A percentile compares a stretch with the other conserved stretches of the same genome.
These are phyloP conservation scores for Diphyllodes magnificus DNA, from an alignment of 2,113 vertebrate genomes.

Conservation along the genomic window DNA sequence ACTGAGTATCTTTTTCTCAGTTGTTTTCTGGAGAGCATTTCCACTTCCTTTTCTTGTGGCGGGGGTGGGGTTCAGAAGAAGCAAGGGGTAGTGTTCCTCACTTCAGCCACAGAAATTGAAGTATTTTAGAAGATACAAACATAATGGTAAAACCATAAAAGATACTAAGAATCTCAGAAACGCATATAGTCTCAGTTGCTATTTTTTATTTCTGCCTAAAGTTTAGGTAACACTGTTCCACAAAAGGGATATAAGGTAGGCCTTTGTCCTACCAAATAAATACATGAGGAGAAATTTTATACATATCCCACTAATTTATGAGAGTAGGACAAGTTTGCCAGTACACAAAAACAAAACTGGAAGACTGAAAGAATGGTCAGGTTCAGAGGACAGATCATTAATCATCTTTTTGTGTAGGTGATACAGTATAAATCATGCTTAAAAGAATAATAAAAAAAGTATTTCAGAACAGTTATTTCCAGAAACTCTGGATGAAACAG, in stretches of 20 bases:
- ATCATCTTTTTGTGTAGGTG: neutral
- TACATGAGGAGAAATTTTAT: neutral
- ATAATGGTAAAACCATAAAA: neutral
- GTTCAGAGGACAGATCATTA: neutral
- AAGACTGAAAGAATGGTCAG: neutral
- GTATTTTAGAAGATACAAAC: neutral
- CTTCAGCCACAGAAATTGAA: neutral
- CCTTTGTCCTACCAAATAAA: neutral
- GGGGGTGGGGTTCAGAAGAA: neutral
- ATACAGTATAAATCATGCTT: neutral
- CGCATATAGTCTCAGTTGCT: neutral
- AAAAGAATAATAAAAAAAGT: neutral
- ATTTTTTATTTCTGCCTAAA: neutral
- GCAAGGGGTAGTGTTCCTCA: neutral
- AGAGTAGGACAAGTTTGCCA: neutral
- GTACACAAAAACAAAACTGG: neutral
- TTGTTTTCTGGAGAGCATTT: neutral
- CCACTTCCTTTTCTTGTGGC: neutral
- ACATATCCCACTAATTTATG: neutral
- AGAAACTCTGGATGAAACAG: neutral
- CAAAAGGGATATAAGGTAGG: neutral
- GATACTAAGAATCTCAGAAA: neutral
- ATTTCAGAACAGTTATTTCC: neutral
- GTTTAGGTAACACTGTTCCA: neutral
- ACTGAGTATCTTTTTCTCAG: neutral